Evolutionary conservation across 2,797 vertebrate genomes (phyloP).

Genomic region (Arrhamphus sclerolepis): DNA sequence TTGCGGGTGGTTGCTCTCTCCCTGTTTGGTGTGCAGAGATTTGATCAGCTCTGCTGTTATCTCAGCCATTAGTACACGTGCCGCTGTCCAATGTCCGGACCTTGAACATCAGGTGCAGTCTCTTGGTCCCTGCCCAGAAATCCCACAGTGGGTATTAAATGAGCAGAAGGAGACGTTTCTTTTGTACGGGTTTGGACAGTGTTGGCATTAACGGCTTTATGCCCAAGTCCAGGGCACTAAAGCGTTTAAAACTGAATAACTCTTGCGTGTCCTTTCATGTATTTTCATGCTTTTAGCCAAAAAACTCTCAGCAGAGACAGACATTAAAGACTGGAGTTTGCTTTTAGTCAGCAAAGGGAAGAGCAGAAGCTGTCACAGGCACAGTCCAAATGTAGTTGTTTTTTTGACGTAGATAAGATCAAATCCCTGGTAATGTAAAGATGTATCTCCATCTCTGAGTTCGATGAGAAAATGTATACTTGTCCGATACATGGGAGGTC

Average conservation of each 20-base stretch:
- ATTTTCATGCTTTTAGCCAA: conserved; percentile 62
- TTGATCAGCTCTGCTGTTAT: conserved; percentile 81
- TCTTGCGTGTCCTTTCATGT: conserved; percentile 74
- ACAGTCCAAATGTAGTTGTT: conserved; percentile 11
- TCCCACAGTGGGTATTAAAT: conserved; percentile 62
- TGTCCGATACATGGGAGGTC: too few species aligned
- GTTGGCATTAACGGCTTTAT: conserved; percentile 42
- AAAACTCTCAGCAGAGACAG: conserved; percentile 59
- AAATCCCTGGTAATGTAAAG: too few species aligned
- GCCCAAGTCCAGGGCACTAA: conserved; percentile 74
- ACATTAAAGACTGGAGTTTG: conserved; percentile 71
- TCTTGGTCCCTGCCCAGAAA: conserved; percentile 54
- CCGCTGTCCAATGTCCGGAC: conserved; percentile 75
- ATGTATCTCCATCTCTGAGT: too few species aligned
- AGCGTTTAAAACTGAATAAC: conserved; percentile 45
- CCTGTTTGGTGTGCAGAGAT: conserved; percentile 71
- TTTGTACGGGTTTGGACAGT: conserved; percentile 62
- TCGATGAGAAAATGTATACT: too few species aligned
- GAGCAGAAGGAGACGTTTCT: conserved; percentile 68
- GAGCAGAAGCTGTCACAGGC: conserved; percentile 70
- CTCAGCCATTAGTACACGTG: conserved; percentile 80
- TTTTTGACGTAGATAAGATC: neutral
- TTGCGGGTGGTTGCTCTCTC: conserved; percentile 70
- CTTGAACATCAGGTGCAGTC: conserved; percentile 77
- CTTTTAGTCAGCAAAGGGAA: conserved; percentile 13